Base-by-base conservation (phyloP, 92 coral and sea anemone genomes). In the Paragorgia papillata region DNA sequence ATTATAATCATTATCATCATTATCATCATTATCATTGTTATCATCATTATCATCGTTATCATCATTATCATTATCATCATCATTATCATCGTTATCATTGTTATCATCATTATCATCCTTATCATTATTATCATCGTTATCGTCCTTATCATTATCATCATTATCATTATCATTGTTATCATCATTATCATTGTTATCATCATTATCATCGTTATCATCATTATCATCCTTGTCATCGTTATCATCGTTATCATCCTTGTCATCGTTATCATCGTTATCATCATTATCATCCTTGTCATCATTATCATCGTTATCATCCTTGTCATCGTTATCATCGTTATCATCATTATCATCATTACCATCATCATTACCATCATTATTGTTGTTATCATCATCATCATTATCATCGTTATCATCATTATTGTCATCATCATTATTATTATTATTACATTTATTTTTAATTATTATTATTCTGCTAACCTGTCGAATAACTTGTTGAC, bases 401-500 rank as follows among this genome's bases (percentile, higher is more conserved):
- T 55, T 17, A 55, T 55, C 61, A 55, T 55, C 61, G 15, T 15
- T 17, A 55, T 55, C 61, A 55, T 55, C 61, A 55, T 15, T 17
- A 55, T 55, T 17, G 15, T 55, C 61, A 55, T 55, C 61, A 55
- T 15, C 61, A 55, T 55, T 13, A 20, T 37, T 9, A 10, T 34
- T 54, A 53, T 44, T 21, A 26, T 25, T n/a, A n/a, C n/a, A n/a
- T n/a, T n/a, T n/a, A n/a, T n/a, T n/a, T n/a, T n/a, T n/a, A n/a
- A n/a, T n/a, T n/a, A n/a, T n/a, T n/a, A n/a, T n/a, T n/a, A 56
- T 1, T 56, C 22, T 4, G 33, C 62, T 17, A 14, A 94, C 98
- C 95, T 94, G 96, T 82, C 98, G 78, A 19, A 84, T 56, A 25
- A 80, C 86, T 61, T 89, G 98, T 59, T 88, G 94, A 20, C 79